Evolutionary conservation across 2,888 invertebrate species (phyloP), one percentile per base, ranked within the genome.

Genomic region (Erebia epiphron): DNA sequence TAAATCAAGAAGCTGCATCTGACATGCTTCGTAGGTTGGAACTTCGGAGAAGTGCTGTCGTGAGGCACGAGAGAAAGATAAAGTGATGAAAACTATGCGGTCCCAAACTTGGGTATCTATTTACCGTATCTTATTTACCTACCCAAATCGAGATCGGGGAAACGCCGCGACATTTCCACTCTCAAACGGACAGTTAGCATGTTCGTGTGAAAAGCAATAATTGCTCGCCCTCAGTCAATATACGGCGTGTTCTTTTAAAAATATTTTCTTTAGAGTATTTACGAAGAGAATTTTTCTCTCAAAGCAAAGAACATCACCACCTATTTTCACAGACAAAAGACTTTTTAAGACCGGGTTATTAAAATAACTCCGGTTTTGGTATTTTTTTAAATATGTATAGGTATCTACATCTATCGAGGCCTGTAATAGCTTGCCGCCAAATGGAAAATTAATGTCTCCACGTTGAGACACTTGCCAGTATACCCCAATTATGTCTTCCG

Each of bases 191-290:
- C 89, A 76, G 81, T 93, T 92, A 92, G 88, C 88, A 76, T 77
- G 79, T 76, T 85, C 79, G 91, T 90, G 92, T 92, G 88, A 92
- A 92, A 91, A 92, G 91, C 88, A 79, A 84, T 89, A 88, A 91
- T 92, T 88, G 87, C 86, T 83, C 78, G 73, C 78, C 80, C 77
- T 80, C 70, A 78, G 83, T 84, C 82, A 84, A 87, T 80, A 86
- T 57, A 57, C 52, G 56, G 69, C 60, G 57, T 61, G 54, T 56
- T 4, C 50, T 67, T 54, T 65, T 65, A 52, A 60, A 21, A 26
- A 57, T 1, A 26, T 13, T 57, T 8, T 50, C 35, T 54, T 18
- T 16, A 54, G 11, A 5, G 5, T 14, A 50, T 14, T 50, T 50
- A 13, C 10, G 11, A 0, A 13, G 11, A 11, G 11, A 46, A 13